phyloP scores from a whole-genome alignment of 2,888 invertebrate genomes.

The Oithona nana region DNA sequence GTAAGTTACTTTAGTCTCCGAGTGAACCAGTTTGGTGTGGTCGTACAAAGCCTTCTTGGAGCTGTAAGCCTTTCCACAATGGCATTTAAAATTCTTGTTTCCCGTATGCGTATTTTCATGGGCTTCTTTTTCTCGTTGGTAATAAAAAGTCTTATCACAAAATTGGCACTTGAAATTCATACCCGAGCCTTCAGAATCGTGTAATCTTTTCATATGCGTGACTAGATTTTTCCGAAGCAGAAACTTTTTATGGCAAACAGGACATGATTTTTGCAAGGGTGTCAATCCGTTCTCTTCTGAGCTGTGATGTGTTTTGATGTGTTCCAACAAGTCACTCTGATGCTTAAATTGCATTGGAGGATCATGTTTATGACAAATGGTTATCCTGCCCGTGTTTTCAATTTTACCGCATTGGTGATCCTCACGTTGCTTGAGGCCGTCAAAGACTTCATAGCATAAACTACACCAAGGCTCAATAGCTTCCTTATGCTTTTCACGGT shows the following conservation, averaged over 20 bases:
- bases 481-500: conserved; percentile 3
- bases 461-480: conserved; percentile 3
- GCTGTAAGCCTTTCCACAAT: conserved; percentile 9
- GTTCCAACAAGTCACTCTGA: neutral
- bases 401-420: conserved; percentile 2
- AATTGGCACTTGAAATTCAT: neutral
- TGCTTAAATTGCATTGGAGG: neutral
- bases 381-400: conserved; percentile 1
- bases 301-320: neutral
- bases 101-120: conserved; percentile 1
- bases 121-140: neutral
- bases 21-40: neutral
- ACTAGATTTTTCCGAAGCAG: conserved; percentile 1
- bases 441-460: conserved; percentile 8
- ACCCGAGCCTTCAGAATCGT: conserved; percentile 1
- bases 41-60: conserved; percentile 1
- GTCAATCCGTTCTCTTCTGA: neutral
- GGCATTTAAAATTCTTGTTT: conserved; percentile 1
- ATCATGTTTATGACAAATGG: conserved; percentile 10
- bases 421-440: conserved; percentile 4
- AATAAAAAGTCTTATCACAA: neutral
- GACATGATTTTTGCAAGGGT: neutral
- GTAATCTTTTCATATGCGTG: conserved; percentile 5
- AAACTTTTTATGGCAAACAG: neutral
- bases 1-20: neutral